Percentiles rank a stretch among this genome's conserved stretches.
Evolutionary conservation across 2,113 vertebrate species (phyloP).

Genomic region (Apodemus speciosus): DNA sequence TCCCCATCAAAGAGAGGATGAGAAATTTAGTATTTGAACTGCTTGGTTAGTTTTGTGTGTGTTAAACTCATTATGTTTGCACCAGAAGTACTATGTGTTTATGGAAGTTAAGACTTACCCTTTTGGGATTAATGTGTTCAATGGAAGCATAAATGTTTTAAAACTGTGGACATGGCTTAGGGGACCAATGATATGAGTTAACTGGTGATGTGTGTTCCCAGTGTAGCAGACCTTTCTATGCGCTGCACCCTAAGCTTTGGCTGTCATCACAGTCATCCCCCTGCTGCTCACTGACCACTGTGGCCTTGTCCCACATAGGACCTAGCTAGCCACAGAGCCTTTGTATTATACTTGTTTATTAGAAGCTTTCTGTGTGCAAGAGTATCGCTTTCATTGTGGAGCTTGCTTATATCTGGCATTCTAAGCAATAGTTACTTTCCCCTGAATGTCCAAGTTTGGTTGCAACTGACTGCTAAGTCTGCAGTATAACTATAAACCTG

Average conservation of each 20-base stretch:
- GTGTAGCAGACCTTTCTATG: neutral
- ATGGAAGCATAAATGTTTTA: neutral
- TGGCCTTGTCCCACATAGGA: neutral
- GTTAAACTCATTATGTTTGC: slow-evolving; percentile 29
- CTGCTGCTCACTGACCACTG: slow-evolving; percentile 19
- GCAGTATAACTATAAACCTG: slow-evolving; percentile 42
- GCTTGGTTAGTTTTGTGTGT: neutral
- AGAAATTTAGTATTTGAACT: neutral
- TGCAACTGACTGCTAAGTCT: slow-evolving; percentile 66
- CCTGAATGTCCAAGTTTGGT: slow-evolving; percentile 42
- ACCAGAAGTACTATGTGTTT: slow-evolving; percentile 26
- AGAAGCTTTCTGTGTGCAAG: neutral
- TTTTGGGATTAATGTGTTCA: slow-evolving; percentile 35
- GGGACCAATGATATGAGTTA: neutral
- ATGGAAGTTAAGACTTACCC: slow-evolving; percentile 31
- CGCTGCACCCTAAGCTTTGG: neutral
- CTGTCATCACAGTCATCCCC: neutral
- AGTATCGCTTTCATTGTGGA: slow-evolving; percentile 45
- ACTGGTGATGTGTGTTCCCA: neutral
- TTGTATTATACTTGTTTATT: neutral
- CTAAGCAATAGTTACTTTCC: slow-evolving; percentile 1
- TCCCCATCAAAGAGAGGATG: slow-evolving; percentile 32
- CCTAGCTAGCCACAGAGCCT: neutral
- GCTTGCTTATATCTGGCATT: neutral
- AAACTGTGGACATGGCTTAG: slow-evolving; percentile 2